phyloP scores from a whole-genome alignment of 2,888 invertebrate genomes.

The Hipparchia sbordonii region DNA sequence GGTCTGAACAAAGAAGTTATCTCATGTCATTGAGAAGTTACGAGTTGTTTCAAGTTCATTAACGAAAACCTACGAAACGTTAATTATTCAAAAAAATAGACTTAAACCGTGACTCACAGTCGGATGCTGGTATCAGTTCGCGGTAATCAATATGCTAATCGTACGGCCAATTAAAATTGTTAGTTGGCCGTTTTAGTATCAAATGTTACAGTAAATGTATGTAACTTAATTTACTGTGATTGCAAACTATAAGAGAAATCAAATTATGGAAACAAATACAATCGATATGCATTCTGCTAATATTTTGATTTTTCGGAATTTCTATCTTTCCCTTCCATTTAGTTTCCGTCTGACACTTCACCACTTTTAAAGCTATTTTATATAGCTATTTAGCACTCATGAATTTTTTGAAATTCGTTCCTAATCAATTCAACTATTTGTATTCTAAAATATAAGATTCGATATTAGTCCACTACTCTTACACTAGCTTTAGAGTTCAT shows the following conservation, averaged over 20 bases:
- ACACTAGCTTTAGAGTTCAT: no score
- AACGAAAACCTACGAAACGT: background rate
- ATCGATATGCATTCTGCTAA: background rate
- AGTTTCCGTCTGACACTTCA: no score
- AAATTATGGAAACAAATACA: background rate
- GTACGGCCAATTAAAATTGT: conserved; percentile 18
- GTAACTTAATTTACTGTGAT: background rate
- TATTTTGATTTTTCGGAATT: background rate
- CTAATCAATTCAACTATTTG: no score
- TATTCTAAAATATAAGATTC: no score
- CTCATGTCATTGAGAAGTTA: conserved; percentile 3
- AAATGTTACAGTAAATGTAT: conserved; percentile 2
- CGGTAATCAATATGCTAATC: conserved; percentile 21
- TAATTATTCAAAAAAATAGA: conserved; percentile 4
- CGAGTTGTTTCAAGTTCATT: conserved; percentile 4
- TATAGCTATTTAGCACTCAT: no score
- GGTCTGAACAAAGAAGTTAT: background rate
- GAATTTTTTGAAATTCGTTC: no score
- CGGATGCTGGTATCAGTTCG: conserved; percentile 15
- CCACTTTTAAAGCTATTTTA: no score
- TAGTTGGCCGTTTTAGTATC: conserved; percentile 6
- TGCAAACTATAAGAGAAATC: background rate
- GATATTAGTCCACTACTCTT: no score
- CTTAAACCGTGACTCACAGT: conserved; percentile 23
- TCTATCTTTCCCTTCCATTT: background rate